Evolutionary conservation across 2,888 invertebrate genomes (phyloP), one percentile per base, ranked within the genome.

Genomic region (Caenorhabditis angaria): DNA sequence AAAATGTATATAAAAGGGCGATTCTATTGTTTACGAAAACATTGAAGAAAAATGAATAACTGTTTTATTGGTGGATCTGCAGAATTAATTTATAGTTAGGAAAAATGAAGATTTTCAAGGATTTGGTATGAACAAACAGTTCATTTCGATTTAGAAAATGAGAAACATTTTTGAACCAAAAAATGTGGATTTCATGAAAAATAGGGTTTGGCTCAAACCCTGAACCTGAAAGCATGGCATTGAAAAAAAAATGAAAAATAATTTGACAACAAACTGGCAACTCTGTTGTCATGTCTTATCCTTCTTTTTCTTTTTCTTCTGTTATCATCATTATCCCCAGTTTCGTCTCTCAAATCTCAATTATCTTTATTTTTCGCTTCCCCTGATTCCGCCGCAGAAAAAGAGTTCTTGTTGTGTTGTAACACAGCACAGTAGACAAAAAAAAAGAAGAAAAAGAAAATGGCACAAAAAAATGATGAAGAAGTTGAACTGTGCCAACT

Each of bases 401-500:
- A 3, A 41, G 41, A 41, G 41, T 41, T 41, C 41, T 41, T 20
- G 22, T 50, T 22, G 50, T 50, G 50, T 24, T 50, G 50, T 50
- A 24, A 50, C 50, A 50, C 50, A 50, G 10, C 22, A 24, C 50
- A 24, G 24, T 20, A 50, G 24, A 50, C 24, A 50, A 22, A n/a
- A 24, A 22, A 22, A n/a, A 24, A 22, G 50, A 20, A 6, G 18
- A 41, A 14, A 41, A 41, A 41, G 18, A 41, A 41, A 41, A 6
- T 6, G 18, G 35, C 35, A 35, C 35, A 35, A 6, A 35, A 24
- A 24, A 22, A 24, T 10, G 22, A 8, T 22, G 12, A 50, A 50
- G 6, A 24, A 50, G 22, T 20, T 24, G 24, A 50, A 50, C 50
- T 50, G 50, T 50, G 50, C 50, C 50, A 50, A 50, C 22, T 50